Evolutionary conservation across 2,888 invertebrate species (phyloP), one percentile per base, ranked within the genome.

Genomic region (Harmothoe impar): DNA sequence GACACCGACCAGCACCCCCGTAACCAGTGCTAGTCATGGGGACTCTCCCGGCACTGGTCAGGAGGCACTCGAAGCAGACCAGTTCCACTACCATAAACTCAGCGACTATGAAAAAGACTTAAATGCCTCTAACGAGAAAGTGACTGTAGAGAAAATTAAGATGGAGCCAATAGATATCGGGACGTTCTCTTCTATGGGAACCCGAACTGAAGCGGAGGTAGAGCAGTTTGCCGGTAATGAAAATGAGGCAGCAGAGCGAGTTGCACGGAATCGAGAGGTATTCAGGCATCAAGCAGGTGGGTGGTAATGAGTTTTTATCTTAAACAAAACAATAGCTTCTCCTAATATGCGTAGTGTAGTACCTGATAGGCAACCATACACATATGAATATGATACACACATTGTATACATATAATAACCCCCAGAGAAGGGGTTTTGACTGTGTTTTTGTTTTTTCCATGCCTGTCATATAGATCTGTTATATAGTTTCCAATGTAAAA

Each of bases 91-190:
- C 54, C 84, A 86, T 23, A 89, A 91, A 20, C 84, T 77, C 23
- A 84, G 91, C 17, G 92, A 91, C 31, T 93, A 92, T 86, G 93
- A 92, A 90, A 93, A 92, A 86, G 90, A 91, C 81, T 91, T 91
- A 52, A 62, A 68, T 12, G 92, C 93, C 12, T 93, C 93, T 15
- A 93, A 92, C 85, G 93, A 93, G 33, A 92, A 91, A 54, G 94
- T 94, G 23, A 93, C 92, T 20, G 94, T 94, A 7, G 94, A 94
- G 91, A 86, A 86, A 54, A 93, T 94, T 17, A 94, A 94, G 51
- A 92, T 93, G 15, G 93, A 94, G 90, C 92, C 91, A 12, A 92
- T 92, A 5, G 94, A 94, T 77, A 90, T 93, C 33, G 92, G 92
- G 20, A 91, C 92, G n/a, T 93, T 94, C 52, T 89, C 86, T 7